Evolutionary conservation across 2,797 vertebrate species (phyloP), one percentile per base, ranked within the genome.

Genomic region (Scarus forsteni): DNA sequence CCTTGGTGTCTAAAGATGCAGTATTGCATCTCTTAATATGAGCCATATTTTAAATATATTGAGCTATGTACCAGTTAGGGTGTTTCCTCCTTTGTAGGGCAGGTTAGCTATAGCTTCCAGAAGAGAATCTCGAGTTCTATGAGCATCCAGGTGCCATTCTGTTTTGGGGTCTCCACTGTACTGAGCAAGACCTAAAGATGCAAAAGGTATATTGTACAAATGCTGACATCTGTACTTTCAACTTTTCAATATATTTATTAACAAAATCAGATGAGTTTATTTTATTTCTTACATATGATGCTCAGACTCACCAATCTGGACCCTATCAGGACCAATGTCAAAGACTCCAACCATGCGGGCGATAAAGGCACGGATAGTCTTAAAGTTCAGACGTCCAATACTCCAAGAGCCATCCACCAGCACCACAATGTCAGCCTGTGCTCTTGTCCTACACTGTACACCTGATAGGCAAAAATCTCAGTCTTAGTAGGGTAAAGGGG

Each of bases 361-460:
- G 48, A 99, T 99, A 89, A 99, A 99, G 70, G 90, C 92, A 50
- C 98, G 95, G 70, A 99, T 93, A 3, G 97, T 99, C 91, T 95
- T 98, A 79, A 99, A 99, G 93, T 99, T 99, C 49, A 97, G 95
- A 15, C 98, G 93, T 13, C 98, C 98, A 0, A 99, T 99, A 86
- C 98, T 99, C 98, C 98, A 99, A 3, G 98, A 99, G 50, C 98
- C 98, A 0, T 99, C 98, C 81, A 99, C 97, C 91, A 99, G 92
- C 81, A 99, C 78, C 81, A 99, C 94, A 0, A 99, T 97, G 85
- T 99, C 98, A 67, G 98, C 98, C 92, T 98, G 96, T 46, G 97
- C 97, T 60, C 81, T 96, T 80, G 97, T 99, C 91, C 89, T 95
- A 80, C 98, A 99, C 56, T 90, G 94, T 84, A 96, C 90, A 79